Evolutionary conservation across 2,113 vertebrate species (phyloP), one percentile per base, ranked within the genome.

Genomic region (Eulemur macaco): DNA sequence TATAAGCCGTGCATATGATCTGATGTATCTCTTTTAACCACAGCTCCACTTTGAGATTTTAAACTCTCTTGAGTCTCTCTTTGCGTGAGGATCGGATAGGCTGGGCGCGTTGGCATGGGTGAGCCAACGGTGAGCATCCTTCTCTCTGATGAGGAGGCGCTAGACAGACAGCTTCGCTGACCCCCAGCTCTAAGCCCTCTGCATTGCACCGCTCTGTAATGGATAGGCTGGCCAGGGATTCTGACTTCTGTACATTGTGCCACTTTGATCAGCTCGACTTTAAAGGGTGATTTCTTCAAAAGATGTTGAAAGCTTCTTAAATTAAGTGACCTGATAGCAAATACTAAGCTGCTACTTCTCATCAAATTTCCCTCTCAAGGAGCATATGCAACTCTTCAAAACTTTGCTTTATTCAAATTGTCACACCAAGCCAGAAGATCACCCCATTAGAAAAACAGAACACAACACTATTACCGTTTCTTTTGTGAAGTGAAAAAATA

Each of bases 241-340:
- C 73, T 66, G 31, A 81, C 42, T 96, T 89, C 58, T 88, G 47
- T 25, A 50, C 60, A 39, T 76, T 37, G 31, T 25, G 45, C 31
- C 64, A 88, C 50, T 95, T 89, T 83, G 94, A 95, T 96, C 86
- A 94, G 88, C 68, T 78, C 54, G 92, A 95, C 93, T 91, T 95
- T 94, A 78, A 97, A 91, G 37, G 13, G 52, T 84, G 12, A 12
- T 92, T 97, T 95, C 81, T 96, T 96, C 76, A 95, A 95, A 92
- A 93, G 92, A 64, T 91, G 71, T 60, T 88, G 94, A 96, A 94
- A 97, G 88, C 96, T 96, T 71, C 95, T 96, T 86, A 92, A 78
- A 80, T 92, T 69, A 37, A 95, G 60, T 96, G 96, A 95, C 84
- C 87, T 96, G 54, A 93, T 94, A 63, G 71, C 77, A 96, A 94